Conservation (phyloP, 1,140 invertebrate genomes). For the Anastrepha obliqua region DNA sequence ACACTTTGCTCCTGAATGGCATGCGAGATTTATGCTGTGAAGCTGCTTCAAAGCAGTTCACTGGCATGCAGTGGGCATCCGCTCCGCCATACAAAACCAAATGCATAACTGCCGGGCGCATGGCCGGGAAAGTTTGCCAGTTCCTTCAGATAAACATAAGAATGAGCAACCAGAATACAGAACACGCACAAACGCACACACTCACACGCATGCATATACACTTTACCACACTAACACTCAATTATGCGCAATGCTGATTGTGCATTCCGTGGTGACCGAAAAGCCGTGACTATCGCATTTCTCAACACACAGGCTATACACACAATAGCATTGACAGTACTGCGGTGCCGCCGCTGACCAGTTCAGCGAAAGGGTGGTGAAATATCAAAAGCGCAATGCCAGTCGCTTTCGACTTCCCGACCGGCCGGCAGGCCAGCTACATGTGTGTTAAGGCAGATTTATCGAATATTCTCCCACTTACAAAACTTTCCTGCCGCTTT, state of each 20-base stretch:
- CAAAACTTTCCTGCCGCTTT: neutral
- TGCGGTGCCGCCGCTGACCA: too few relatives aligned
- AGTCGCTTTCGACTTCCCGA: neutral
- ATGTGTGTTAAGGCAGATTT: neutral
- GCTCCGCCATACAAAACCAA: slow-evolving; percentile 19
- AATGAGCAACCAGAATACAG: neutral
- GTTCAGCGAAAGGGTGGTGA: neutral
- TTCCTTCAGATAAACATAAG: slow-evolving; percentile 20
- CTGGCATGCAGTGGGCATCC: slow-evolving; percentile 27
- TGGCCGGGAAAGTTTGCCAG: slow-evolving; percentile 16
- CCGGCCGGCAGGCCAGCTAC: neutral
- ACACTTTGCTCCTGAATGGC: neutral
- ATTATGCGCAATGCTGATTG: slow-evolving; percentile 4
- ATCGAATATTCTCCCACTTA: neutral
- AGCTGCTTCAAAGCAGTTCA: neutral
- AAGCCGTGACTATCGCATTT: slow-evolving; percentile 20
- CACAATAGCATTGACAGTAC: neutral
- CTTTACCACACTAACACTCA: neutral
- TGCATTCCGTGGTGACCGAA: neutral
- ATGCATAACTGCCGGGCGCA: slow-evolving; percentile 16
- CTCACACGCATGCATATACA: neutral
- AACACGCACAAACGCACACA: neutral
- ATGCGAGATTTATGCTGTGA: slow-evolving; percentile 7
- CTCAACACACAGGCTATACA: neutral
- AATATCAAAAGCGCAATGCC: neutral